These are phyloP conservation scores for Ceratothoa steindachneri DNA, from an alignment of 2,888 invertebrate species.

Conservation along the genomic window DNA sequence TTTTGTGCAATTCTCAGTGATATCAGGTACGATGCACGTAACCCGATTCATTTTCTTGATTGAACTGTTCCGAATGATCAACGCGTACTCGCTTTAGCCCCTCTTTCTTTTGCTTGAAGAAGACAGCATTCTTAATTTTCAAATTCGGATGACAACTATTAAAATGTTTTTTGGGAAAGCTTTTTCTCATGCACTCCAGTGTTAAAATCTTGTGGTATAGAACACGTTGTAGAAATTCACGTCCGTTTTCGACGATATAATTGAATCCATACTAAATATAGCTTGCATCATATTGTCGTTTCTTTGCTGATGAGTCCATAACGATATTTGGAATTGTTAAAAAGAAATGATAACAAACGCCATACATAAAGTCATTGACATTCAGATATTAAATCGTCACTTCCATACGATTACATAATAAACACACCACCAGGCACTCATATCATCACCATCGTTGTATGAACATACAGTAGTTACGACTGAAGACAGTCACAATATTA, in stretches of 20 bases:
- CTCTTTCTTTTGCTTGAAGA: conserved; percentile 8
- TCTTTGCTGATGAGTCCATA: no score
- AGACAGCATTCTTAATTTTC: background rate
- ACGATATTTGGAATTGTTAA: no score
- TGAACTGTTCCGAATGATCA: conserved; percentile 22
- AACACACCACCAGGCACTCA: no score
- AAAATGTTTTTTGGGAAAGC: background rate
- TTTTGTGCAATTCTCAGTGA: conserved; percentile 23
- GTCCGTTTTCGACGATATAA: background rate
- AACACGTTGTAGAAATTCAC: background rate
- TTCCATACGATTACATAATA: no score
- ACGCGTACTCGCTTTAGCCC: conserved; percentile 19
- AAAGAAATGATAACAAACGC: no score
- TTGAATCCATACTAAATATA: background rate
- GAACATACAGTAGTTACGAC: no score
- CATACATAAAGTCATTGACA: no score
- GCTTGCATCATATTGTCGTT: background rate
- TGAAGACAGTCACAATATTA: no score
- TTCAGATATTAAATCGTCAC: no score
- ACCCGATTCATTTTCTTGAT: conserved; percentile 24
- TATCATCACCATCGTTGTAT: no score
- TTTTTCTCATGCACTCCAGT: background rate
- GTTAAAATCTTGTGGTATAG: background rate
- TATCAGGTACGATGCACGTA: conserved; percentile 25
- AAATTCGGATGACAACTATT: background rate